These are phyloP conservation scores for Thripadectes ignobilis DNA, from an alignment of 2,797 vertebrate species.

Conservation along the genomic window DNA sequence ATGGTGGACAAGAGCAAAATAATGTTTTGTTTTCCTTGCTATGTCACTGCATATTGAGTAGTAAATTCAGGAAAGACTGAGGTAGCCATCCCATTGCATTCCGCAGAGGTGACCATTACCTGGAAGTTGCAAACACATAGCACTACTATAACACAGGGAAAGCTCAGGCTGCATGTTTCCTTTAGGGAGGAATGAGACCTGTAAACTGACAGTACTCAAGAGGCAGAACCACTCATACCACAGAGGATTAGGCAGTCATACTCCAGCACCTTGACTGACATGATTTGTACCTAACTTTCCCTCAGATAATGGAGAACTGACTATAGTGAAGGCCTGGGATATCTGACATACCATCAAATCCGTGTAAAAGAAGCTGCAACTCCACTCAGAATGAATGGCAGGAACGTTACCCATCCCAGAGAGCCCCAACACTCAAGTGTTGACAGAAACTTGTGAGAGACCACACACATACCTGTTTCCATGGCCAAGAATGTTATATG, in stretches of 20 bases:
- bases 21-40: background rate
- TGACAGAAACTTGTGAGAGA: background rate
- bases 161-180: background rate
- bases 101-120: background rate
- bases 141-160: background rate
- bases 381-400: background rate
- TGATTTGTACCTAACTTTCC: background rate
- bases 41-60: background rate
- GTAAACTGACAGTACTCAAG: rapidly evolving
- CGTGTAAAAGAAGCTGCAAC: rapidly evolving
- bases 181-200: background rate
- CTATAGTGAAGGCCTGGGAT: background rate
- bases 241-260: background rate
- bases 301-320: background rate
- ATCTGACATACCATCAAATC: background rate
- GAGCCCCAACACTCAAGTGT: background rate
- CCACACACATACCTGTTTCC: background rate
- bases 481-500: background rate
- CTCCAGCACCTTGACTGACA: background rate
- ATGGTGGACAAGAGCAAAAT: background rate
- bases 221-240: background rate
- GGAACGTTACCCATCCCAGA: rapidly evolving
- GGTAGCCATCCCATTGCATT: background rate
- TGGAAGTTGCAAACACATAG: background rate
- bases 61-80: background rate